Percentiles rank a stretch among this genome's conserved stretches.
phyloP scores from a whole-genome alignment of 1,140 invertebrate genomes.

The Babylonia areolata region DNA sequence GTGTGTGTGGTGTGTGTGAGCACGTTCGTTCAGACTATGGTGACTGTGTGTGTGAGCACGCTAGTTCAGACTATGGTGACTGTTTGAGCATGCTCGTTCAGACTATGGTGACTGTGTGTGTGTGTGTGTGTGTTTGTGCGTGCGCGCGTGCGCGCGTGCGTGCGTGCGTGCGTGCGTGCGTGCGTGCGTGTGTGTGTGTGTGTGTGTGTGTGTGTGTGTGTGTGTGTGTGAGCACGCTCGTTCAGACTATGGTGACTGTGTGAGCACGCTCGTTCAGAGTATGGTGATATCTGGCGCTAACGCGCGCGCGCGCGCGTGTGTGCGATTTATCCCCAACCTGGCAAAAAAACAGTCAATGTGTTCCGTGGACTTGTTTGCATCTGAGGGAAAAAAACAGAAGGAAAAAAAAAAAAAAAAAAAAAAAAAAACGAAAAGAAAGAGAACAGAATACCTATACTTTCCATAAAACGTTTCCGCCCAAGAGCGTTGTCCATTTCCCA shows the following conservation, averaged over 20 bases:
- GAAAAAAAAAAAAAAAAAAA: too few species aligned
- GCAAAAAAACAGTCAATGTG: too few species aligned
- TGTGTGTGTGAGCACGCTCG: background rate
- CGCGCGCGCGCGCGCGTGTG: background rate
- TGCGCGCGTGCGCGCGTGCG: background rate
- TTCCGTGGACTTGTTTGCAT: background rate
- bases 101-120: too few species aligned
- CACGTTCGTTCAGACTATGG: background rate
- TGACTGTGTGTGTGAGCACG: too few species aligned
- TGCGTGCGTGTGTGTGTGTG: constrained; percentile 1
- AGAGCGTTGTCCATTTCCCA: too few species aligned
- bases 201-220: constrained; percentile 3
- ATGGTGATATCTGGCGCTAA: too few species aligned
- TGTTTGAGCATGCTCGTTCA: background rate
- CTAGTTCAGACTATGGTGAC: too few species aligned
- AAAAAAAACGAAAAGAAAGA: too few species aligned
- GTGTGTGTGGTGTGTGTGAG: background rate
- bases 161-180: background rate
- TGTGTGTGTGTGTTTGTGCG: background rate
- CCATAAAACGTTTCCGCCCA: background rate
- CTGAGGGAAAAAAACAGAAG: background rate
- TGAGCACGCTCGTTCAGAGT: too few species aligned
- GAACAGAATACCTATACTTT: too few species aligned
- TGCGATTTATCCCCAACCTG: background rate
- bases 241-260: too few species aligned